Evolutionary conservation across 2,113 vertebrate species (phyloP), one percentile per base, ranked within the genome.

Genomic region (Zosterops pallidus): DNA sequence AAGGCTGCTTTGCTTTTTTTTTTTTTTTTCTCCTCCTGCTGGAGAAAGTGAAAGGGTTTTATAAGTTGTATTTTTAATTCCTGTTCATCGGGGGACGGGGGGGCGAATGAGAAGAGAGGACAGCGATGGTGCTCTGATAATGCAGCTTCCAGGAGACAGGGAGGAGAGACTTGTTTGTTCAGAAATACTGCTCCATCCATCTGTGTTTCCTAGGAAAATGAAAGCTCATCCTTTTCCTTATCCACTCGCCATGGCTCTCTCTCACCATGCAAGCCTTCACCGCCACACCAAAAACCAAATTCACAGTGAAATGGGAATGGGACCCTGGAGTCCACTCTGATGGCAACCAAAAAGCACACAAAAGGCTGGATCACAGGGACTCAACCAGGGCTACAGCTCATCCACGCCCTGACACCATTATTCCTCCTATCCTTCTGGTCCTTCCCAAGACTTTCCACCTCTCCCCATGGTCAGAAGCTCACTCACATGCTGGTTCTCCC

Each of bases 21-120:
- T 31, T 63, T 53, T 53, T 63, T 53, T 53, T 26, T 21, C 11
- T 9, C 42, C 84, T 92, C 68, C 91, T 94, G 60, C 94, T 75
- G 77, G 24, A 83, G 81, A 93, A 94, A 77, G 86, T 71, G 91
- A 87, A 92, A 86, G 63, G 78, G 24, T 68, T 94, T 91, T 95
- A 89, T 90, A 76, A 94, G 92, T 70, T 92, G 91, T 83, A 86
- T 92, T 92, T 94, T 93, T 96, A 96, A 96, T 96, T 96, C 92
- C 76, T 75, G 57, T n/a, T 85, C 78, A 77, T 65, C 0, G 5
- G 6, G 47, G 19, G 78, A 33, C 31, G 74, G 4, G 6, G 41
- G 17, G 78, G 35, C 31, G 77, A 82, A 80, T 79, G 53, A 94
- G 77, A 74, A 62, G 93, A 83, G 90, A 89, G 90, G 90, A 84